These are phyloP conservation scores for Pogona vitticeps DNA, from an alignment of 2,113 vertebrate species.

Conservation along the genomic window DNA sequence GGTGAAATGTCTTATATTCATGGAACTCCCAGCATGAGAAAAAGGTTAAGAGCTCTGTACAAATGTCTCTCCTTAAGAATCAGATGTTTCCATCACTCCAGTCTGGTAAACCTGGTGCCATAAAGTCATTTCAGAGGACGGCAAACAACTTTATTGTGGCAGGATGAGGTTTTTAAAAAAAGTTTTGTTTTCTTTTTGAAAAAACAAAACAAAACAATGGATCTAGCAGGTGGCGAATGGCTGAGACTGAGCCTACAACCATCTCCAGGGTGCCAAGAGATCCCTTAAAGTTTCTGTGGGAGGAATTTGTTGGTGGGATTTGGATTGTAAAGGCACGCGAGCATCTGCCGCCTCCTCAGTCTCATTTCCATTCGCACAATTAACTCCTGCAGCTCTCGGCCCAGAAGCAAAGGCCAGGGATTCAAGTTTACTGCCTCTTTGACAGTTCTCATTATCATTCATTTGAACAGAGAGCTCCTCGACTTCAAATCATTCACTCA, in stretches of 20 bases:
- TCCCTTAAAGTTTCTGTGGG: constrained; percentile 77
- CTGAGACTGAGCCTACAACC: constrained; percentile 67
- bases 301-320: constrained; percentile 79
- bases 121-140: constrained; percentile 81
- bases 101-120: constrained; percentile 72
- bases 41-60: constrained; percentile 42
- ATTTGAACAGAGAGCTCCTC: constrained; percentile 59
- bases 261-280: constrained; percentile 82
- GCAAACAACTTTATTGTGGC: constrained; percentile 89
- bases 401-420: constrained; percentile 66
- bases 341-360: constrained; percentile 90
- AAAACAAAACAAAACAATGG: constrained; percentile 88
- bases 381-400: constrained; percentile 79
- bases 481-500: constrained; percentile 33
- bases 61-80: constrained; percentile 69
- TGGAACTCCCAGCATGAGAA: constrained; percentile 53
- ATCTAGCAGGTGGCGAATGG: constrained; percentile 93
- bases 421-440: constrained; percentile 67
- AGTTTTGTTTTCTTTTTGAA: constrained; percentile 53
- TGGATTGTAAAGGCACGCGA: constrained; percentile 96
- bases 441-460: constrained; percentile 75
- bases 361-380: constrained; percentile 92
- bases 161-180: constrained; percentile 58
- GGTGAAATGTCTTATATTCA: constrained; percentile 49
- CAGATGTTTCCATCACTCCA: constrained; percentile 68